Conservation (phyloP, 2,888 invertebrate genomes). For the Plagiodera versicolora region DNA sequence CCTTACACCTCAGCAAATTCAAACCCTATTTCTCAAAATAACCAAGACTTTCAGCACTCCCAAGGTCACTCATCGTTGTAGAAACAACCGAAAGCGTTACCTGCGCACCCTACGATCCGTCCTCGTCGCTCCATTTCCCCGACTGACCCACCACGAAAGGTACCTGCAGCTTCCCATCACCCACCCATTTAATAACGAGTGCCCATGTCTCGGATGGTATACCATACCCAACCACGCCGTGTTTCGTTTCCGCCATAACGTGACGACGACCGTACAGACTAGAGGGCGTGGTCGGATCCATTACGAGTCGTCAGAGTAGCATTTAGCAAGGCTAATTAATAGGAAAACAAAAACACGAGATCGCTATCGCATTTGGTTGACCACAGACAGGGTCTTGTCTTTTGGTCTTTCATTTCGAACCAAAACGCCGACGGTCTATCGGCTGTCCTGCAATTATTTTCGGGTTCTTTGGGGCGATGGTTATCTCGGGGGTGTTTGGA, state of each 20-base stretch:
- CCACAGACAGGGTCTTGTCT: too few relatives aligned
- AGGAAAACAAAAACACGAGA: constrained; percentile 30
- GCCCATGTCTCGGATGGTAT: neutral
- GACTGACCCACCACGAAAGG: too few relatives aligned
- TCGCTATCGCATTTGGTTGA: constrained; percentile 21
- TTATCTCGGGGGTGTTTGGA: neutral
- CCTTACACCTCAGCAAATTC: too few relatives aligned
- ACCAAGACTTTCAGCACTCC: too few relatives aligned
- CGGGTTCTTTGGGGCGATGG: constrained; percentile 5
- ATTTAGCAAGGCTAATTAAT: constrained; percentile 32
- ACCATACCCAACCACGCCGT: too few relatives aligned
- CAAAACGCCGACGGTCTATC: neutral
- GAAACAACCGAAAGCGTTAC: too few relatives aligned
- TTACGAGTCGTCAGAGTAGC: constrained; percentile 27
- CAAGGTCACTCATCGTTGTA: too few relatives aligned
- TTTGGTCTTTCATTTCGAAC: constrained; percentile 6
- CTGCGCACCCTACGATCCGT: too few relatives aligned
- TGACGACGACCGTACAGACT: constrained; percentile 14
- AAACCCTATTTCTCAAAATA: too few relatives aligned
- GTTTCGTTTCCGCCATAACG: constrained; percentile 10
- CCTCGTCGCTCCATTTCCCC: too few relatives aligned
- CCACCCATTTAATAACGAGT: neutral
- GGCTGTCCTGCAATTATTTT: constrained; percentile 12
- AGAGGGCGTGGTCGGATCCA: constrained; percentile 26
- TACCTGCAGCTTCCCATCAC: too few relatives aligned